Percentiles rank a stretch among this genome's conserved stretches.
Conservation (phyloP, 92 coral and sea anemone genomes). For the Siderastrea radians region DNA sequence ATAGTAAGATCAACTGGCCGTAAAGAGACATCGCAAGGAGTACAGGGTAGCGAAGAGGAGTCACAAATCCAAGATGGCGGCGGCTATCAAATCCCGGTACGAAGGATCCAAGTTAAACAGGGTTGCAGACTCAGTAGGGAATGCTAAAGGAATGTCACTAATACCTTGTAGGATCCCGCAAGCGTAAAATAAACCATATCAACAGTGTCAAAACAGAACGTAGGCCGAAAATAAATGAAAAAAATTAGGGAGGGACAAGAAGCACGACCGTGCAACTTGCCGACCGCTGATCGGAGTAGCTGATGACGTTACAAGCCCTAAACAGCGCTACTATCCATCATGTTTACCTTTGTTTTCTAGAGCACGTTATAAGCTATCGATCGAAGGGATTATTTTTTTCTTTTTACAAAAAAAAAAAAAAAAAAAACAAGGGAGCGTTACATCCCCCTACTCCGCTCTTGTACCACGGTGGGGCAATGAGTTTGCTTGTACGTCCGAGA, state of each 20-base stretch:
- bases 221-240: not conserved
- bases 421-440: too few species aligned
- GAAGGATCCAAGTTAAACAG: not conserved
- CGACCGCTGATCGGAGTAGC: too few species aligned
- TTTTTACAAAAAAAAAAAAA: too few species aligned
- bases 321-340: too few species aligned
- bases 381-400: too few species aligned
- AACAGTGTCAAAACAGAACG: not conserved
- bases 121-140: not conserved
- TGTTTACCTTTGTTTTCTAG: too few species aligned
- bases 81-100: not conserved
- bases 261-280: not conserved
- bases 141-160: not conserved
- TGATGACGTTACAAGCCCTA: too few species aligned
- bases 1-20: not conserved
- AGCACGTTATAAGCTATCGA: too few species aligned
- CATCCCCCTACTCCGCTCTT: too few species aligned
- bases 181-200: not conserved
- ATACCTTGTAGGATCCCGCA: not conserved
- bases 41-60: not conserved
- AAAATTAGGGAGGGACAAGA: not conserved
- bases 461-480: too few species aligned
- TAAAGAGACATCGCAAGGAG: not conserved
- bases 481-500: too few species aligned
- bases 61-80: not conserved